phyloP scores from a whole-genome alignment of 2,888 invertebrate species.

The Rhagium mordax region DNA sequence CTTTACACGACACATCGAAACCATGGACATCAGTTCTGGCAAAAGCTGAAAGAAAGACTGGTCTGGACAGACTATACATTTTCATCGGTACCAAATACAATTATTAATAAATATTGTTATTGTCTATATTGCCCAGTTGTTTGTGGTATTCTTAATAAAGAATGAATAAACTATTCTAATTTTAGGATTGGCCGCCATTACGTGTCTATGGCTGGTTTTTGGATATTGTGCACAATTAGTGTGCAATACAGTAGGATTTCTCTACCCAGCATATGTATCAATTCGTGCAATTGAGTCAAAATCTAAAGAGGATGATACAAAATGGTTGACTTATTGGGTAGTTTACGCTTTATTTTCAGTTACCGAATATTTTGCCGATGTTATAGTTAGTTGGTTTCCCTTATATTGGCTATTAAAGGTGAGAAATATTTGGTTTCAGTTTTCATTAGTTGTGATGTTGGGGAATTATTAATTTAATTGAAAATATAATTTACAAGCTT shows the following conservation, averaged over 20 bases:
- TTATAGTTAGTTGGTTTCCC: conserved; percentile 92
- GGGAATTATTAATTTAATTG: too few species aligned
- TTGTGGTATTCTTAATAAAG: neutral
- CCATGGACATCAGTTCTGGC: conserved; percentile 82
- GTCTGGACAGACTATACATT: conserved; percentile 82
- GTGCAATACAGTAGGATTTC: conserved; percentile 95
- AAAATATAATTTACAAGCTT: neutral
- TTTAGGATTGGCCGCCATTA: conserved; percentile 82
- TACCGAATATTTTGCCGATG: conserved; percentile 93
- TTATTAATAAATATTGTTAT: too few species aligned
- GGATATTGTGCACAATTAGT: conserved; percentile 96
- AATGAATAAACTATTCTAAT: neutral
- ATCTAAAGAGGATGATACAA: conserved; percentile 89
- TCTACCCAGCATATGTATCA: conserved; percentile 95
- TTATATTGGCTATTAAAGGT: conserved; percentile 96
- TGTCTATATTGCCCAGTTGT: too few species aligned
- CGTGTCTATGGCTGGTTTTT: conserved; percentile 92
- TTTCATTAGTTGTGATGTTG: neutral
- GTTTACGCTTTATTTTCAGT: conserved; percentile 94
- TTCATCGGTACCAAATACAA: conserved; percentile 77
- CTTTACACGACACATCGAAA: conserved; percentile 78
- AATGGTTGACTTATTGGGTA: conserved; percentile 99
- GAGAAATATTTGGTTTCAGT: conserved; percentile 55
- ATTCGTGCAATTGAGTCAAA: conserved; percentile 87
- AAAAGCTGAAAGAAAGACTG: conserved; percentile 79